Conservation (phyloP, 1,140 invertebrate genomes). For the Drosophila subpulchrella region DNA sequence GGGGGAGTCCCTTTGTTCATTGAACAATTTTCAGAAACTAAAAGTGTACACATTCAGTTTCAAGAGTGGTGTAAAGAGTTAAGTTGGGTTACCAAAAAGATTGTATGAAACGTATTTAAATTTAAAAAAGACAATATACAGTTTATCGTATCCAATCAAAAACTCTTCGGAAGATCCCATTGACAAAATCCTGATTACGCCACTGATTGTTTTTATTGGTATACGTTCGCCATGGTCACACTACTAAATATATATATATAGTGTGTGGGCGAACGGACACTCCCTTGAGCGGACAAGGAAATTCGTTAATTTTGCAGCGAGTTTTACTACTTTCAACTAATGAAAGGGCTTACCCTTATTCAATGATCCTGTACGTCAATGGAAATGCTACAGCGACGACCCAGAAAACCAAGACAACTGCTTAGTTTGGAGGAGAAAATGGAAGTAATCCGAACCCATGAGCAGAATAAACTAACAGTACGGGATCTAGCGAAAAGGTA, state of each 20-base stretch:
- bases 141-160: background rate
- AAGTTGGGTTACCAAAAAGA: too few species aligned
- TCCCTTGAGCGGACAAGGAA: slow-evolving; percentile 29
- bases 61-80: background rate
- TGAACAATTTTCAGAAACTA: background rate
- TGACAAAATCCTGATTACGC: background rate
- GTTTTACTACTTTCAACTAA: background rate
- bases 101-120: too few species aligned
- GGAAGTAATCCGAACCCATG: slow-evolving; percentile 29
- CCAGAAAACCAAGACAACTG: background rate
- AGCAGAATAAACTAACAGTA: slow-evolving; percentile 29
- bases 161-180: background rate
- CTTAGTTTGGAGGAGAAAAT: slow-evolving; percentile 23
- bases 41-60: background rate
- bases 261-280: slow-evolving; percentile 11
- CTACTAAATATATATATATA: slow-evolving; percentile 9
- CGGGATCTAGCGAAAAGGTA: slow-evolving; percentile 33
- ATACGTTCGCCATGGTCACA: background rate
- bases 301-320: background rate
- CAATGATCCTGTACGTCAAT: too few species aligned
- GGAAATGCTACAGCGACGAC: slow-evolving; percentile 9
- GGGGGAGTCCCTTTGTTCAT: background rate
- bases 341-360: background rate
- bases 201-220: background rate
- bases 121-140: too few species aligned